Evolutionary conservation across 2,888 invertebrate genomes (phyloP).

Genomic region (Stenodema calcarata): DNA sequence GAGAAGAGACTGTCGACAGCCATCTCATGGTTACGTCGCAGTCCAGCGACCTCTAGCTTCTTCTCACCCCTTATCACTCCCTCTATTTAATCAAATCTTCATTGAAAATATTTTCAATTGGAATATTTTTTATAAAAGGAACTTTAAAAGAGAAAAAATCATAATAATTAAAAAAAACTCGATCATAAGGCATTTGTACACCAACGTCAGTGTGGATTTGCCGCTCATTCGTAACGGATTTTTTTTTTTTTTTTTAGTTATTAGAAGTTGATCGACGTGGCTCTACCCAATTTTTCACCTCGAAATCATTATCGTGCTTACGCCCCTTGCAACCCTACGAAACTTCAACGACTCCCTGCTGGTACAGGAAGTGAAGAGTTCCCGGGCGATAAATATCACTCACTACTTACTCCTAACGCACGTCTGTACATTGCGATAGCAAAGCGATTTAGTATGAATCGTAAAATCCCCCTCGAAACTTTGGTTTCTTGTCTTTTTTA

Average conservation of each 20-base stretch:
- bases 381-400: neutral
- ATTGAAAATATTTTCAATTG: constrained; percentile 49
- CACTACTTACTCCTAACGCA: neutral
- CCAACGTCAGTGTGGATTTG: constrained; percentile 44
- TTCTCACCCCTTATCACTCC: constrained; percentile 27
- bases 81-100: constrained; percentile 37
- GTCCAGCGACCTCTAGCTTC: constrained; percentile 57
- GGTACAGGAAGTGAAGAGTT: constrained; percentile 10
- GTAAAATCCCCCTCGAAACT: no score
- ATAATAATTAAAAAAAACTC: constrained; percentile 20
- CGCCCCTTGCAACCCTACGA: neutral
- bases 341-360: constrained; percentile 14
- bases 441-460: no score
- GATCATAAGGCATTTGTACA: constrained; percentile 43
- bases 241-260: neutral
- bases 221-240: constrained; percentile 13
- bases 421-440: neutral
- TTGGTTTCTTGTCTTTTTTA: no score
- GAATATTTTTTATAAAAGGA: constrained; percentile 48
- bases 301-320: neutral
- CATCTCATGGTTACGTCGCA: constrained; percentile 57
- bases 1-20: constrained; percentile 58
- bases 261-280: no score
- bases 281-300: neutral
- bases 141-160: constrained; percentile 13